Percentiles rank a stretch among this genome's conserved stretches.
phyloP scores from a whole-genome alignment of 2,888 invertebrate genomes.

The Cheiracanthium punctorium region DNA sequence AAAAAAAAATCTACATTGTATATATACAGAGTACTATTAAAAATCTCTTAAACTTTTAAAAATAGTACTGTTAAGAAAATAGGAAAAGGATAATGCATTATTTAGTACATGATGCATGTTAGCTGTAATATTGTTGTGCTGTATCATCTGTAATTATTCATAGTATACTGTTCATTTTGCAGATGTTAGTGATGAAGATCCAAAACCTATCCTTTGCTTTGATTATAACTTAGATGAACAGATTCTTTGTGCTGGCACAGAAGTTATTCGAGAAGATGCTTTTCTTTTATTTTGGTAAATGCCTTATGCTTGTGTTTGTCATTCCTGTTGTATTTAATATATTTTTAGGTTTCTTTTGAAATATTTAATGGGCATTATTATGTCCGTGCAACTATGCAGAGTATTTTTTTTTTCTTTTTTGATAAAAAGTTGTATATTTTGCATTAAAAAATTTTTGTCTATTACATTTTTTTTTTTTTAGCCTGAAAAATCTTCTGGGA shows the following conservation, averaged over 20 bases:
- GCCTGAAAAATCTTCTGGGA: too few species aligned
- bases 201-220: constrained; percentile 83
- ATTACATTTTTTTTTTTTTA: too few species aligned
- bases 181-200: constrained; percentile 41
- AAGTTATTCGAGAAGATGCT: constrained; percentile 82
- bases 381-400: background rate
- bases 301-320: background rate
- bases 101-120: too few species aligned
- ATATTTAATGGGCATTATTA: background rate
- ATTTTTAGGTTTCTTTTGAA: background rate
- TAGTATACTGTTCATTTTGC: background rate
- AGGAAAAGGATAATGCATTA: too few species aligned
- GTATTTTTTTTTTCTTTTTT: too few species aligned
- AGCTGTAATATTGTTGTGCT: too few species aligned
- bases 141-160: background rate
- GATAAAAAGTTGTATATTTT: too few species aligned
- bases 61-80: too few species aligned
- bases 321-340: background rate
- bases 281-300: constrained; percentile 89
- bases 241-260: constrained; percentile 85
- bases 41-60: too few species aligned
- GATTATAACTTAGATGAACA: constrained; percentile 84
- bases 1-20: too few species aligned
- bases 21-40: too few species aligned
- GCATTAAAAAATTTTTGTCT: too few species aligned